phyloP scores from a whole-genome alignment of 2,888 invertebrate species.

The Acanthosepion pharaonis region DNA sequence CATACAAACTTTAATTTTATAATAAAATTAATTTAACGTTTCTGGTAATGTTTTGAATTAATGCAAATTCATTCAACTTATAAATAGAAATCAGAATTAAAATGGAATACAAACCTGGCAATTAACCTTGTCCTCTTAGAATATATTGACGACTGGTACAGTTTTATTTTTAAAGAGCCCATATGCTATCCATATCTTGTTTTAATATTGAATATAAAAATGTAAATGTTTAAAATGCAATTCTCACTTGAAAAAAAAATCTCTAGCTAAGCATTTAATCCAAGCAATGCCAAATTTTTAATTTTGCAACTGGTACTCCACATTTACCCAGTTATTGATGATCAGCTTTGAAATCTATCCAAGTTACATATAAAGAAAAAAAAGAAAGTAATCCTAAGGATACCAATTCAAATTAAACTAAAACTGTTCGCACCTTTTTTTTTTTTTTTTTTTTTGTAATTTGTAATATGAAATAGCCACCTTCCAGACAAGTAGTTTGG shows the following conservation, averaged over 20 bases:
- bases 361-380: no score
- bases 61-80: no score
- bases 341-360: background rate
- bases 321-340: background rate
- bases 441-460: no score
- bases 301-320: background rate
- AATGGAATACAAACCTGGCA: background rate
- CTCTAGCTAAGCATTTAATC: background rate
- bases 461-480: no score
- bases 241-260: no score
- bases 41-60: no score
- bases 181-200: background rate
- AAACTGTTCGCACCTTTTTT: no score
- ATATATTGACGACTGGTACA: background rate
- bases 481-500: no score
- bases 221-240: background rate
- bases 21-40: no score
- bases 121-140: background rate
- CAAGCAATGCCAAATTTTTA: background rate
- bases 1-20: no score
- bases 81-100: background rate
- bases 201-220: background rate
- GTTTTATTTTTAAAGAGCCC: background rate
- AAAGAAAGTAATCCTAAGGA: no score
- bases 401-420: no score